These are phyloP conservation scores for Glandiceps talaboti DNA, from an alignment of 53 echinoderm and acorn worm species.

Conservation along the genomic window DNA sequence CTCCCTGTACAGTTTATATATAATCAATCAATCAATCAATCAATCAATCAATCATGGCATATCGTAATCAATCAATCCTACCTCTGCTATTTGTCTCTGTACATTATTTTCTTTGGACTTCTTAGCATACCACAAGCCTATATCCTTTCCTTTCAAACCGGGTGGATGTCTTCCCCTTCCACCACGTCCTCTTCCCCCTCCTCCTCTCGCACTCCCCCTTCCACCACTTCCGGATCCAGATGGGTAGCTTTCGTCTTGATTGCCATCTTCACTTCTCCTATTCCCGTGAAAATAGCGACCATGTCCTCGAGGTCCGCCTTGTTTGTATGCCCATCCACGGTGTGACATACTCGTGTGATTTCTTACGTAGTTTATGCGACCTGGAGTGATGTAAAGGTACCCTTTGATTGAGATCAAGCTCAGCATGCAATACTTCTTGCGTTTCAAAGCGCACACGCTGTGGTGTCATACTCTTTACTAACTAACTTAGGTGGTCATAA, in stretches of 20 bases:
- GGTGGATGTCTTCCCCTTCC: conserved; percentile 29
- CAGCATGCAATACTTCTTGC: too few relatives aligned
- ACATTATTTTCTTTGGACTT: conserved; percentile 28
- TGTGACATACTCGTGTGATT: conserved; percentile 1
- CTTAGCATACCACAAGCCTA: conserved; percentile 53
- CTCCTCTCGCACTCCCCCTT: conserved; percentile 25
- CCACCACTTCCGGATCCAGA: conserved; percentile 15
- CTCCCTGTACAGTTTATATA: too few relatives aligned
- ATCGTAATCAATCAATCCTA: too few relatives aligned
- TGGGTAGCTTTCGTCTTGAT: not conserved
- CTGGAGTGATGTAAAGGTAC: too few relatives aligned
- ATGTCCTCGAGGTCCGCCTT: not conserved
- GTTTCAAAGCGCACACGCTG: too few relatives aligned
- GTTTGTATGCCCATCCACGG: not conserved
- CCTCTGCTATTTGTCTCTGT: conserved; percentile 17
- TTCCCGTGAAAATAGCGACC: not conserved
- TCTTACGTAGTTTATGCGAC: too few relatives aligned
- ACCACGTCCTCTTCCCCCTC: conserved; percentile 29
- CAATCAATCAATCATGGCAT: too few relatives aligned
- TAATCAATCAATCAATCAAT: too few relatives aligned
- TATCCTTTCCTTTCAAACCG: conserved; percentile 42
- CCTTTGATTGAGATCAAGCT: too few relatives aligned
- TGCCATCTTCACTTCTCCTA: not conserved
- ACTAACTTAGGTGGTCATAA: too few relatives aligned
- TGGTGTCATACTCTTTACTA: too few relatives aligned